phyloP scores from a whole-genome alignment of 2,113 vertebrate genomes.

The Otis tarda region DNA sequence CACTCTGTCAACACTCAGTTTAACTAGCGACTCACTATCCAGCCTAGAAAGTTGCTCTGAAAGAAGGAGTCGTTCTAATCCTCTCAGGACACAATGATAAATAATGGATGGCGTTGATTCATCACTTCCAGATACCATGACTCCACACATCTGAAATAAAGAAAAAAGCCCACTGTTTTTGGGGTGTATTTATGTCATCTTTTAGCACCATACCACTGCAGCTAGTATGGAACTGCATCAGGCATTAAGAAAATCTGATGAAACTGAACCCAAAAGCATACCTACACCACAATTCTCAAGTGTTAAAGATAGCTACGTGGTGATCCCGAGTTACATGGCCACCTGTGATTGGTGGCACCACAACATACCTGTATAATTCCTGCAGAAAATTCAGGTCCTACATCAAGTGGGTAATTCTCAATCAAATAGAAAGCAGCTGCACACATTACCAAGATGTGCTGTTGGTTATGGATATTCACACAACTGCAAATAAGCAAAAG shows the following conservation, averaged over 20 bases:
- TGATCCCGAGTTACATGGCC: neutral
- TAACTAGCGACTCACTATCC: constrained; percentile 91
- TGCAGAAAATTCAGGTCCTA: constrained; percentile 93
- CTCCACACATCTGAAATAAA: constrained; percentile 85
- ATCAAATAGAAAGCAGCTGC: constrained; percentile 98
- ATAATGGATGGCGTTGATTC: constrained; percentile 91
- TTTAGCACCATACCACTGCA: neutral
- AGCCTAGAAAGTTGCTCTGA: constrained; percentile 94
- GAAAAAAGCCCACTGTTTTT: neutral
- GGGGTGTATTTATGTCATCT: neutral
- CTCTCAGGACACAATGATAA: constrained; percentile 94
- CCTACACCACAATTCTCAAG: neutral
- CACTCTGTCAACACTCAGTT: constrained; percentile 94
- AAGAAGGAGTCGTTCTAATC: constrained; percentile 92
- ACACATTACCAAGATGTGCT: constrained; percentile 96
- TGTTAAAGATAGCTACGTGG: neutral
- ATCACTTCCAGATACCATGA: constrained; percentile 93
- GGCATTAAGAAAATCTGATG: neutral
- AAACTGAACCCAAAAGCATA: neutral
- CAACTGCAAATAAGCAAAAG: constrained; percentile 79
- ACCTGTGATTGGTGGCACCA: neutral
- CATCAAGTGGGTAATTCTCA: constrained; percentile 96
- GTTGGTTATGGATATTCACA: constrained; percentile 93
- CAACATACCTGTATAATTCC: constrained; percentile 89
- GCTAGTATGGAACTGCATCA: neutral